Conservation (phyloP, 2,113 vertebrate genomes). For the Orcinus orca region DNA sequence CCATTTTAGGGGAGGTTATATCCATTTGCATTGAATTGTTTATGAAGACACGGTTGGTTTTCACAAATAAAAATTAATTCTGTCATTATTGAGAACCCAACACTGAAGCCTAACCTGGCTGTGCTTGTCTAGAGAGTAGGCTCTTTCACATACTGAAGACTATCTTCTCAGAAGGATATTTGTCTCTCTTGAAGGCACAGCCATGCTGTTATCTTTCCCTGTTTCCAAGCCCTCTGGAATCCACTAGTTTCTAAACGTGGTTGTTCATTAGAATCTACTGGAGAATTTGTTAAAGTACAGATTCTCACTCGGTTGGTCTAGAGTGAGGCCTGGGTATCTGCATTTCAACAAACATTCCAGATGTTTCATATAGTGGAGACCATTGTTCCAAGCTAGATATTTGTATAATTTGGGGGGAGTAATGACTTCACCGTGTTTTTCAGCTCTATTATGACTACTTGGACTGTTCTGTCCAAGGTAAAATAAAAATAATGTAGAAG, state of each 20-base stretch:
- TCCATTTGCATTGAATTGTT: constrained; percentile 68
- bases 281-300: constrained; percentile 35
- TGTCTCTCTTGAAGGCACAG: not conserved
- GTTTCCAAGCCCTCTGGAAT: not conserved
- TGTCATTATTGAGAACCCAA: constrained; percentile 1
- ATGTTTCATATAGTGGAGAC: not conserved
- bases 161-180: not conserved
- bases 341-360: not conserved
- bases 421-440: not conserved
- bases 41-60: constrained; percentile 62
- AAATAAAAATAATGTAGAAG: not conserved
- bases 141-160: not conserved
- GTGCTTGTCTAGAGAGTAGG: not conserved
- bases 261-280: not conserved
- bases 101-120: not conserved
- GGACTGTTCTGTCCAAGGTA: not conserved
- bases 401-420: not conserved
- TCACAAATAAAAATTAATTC: constrained; percentile 54
- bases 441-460: not conserved
- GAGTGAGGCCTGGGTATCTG: not conserved
- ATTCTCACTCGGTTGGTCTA: not conserved
- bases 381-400: not conserved
- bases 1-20: constrained; percentile 85
- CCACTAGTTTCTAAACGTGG: not conserved
- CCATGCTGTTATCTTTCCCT: constrained; percentile 12